Conservation (phyloP, 2,797 vertebrate genomes). For the Netta rufina region DNA sequence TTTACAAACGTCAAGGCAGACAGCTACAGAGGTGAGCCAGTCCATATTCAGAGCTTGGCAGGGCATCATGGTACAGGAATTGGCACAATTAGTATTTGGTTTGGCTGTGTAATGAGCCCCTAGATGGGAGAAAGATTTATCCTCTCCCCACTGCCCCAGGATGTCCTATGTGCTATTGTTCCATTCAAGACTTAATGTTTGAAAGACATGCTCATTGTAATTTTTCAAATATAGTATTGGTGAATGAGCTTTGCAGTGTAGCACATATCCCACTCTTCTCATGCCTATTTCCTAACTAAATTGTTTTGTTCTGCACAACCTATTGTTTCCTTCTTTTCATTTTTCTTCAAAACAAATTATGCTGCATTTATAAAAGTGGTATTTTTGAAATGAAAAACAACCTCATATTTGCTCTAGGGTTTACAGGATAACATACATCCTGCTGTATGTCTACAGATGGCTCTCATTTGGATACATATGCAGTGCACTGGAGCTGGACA, state of each 20-base stretch:
- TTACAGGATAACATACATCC: slow-evolving; percentile 18
- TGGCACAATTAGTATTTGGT: slow-evolving; percentile 31
- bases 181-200: background rate
- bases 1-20: background rate
- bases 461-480: slow-evolving; percentile 41
- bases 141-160: background rate
- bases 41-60: slow-evolving; percentile 1
- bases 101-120: background rate
- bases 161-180: slow-evolving; percentile 1
- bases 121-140: background rate
- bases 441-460: slow-evolving; percentile 56
- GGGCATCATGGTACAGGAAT: background rate
- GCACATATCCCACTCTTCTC: slow-evolving; percentile 26
- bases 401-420: slow-evolving; percentile 24
- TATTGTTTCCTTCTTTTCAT: slow-evolving; percentile 62
- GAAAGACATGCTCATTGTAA: background rate
- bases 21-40: background rate
- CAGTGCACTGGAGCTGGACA: background rate
- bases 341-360: slow-evolving; percentile 70
- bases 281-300: slow-evolving; percentile 67
- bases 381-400: slow-evolving; percentile 63
- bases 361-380: slow-evolving; percentile 44
- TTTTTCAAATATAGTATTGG: slow-evolving; percentile 61
- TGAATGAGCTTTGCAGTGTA: slow-evolving; percentile 65
- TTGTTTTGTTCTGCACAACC: slow-evolving; percentile 64